A percentile compares a stretch with the other conserved stretches of the same genome.
These are phyloP conservation scores for Melipona bicolor DNA, from an alignment of 2,888 invertebrate species.

Conservation along the genomic window DNA sequence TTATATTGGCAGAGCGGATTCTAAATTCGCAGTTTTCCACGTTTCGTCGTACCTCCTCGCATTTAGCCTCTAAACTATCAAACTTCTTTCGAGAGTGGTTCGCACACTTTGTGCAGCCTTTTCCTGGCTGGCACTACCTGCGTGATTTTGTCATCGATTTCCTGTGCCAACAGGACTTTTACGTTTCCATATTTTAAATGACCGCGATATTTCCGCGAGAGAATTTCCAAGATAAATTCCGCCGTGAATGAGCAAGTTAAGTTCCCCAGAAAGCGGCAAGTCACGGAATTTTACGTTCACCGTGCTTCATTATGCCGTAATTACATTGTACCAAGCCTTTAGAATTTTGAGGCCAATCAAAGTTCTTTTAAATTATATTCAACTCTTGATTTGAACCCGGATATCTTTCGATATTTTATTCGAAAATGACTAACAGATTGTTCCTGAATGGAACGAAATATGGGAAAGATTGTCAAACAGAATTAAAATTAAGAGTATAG, in stretches of 20 bases:
- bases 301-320: neutral
- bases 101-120: constrained; percentile 28
- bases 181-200: neutral
- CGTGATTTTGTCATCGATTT: constrained; percentile 48
- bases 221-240: neutral
- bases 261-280: neutral
- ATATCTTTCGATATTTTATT: neutral
- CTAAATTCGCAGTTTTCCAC: neutral
- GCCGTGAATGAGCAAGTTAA: neutral
- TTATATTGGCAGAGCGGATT: neutral
- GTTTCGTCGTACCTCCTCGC: constrained; percentile 10
- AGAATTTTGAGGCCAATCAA: neutral
- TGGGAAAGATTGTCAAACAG: too few relatives aligned
- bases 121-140: constrained; percentile 35
- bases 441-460: too few relatives aligned
- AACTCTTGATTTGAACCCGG: too few relatives aligned
- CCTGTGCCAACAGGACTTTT: neutral
- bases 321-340: too few relatives aligned
- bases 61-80: constrained; percentile 9
- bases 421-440: too few relatives aligned
- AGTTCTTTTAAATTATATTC: neutral
- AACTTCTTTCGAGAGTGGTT: constrained; percentile 41
- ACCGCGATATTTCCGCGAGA: neutral
- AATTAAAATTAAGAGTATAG: neutral
- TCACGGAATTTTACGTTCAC: neutral